Base-by-base conservation (phyloP, 2,797 vertebrate genomes). In the Amazona finschi region DNA sequence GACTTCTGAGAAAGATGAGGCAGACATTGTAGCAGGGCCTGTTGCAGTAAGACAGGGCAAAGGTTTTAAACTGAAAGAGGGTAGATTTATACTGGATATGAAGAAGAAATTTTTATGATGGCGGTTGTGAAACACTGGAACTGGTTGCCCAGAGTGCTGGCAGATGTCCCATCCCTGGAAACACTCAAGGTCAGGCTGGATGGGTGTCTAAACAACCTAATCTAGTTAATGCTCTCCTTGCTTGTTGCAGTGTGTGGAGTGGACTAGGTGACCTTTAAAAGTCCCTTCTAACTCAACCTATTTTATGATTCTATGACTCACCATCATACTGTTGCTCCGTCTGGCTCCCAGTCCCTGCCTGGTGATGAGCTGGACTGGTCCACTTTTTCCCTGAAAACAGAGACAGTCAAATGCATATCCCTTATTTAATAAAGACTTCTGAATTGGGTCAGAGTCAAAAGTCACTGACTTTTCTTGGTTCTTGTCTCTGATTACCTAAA, bases 301-400 rank as follows among this genome's bases (percentile, higher is more conserved):
- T 38, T 74, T 27, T 19, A 15, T 55, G 62, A 49, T 20, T 73
- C 25, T 28, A 1, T 58, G 36, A 30, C 46, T 71, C 5, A 3
- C 55, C 25, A 33, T 28, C 22, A 31, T 18, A 9, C 8, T 72
- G 19, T 43, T 75, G 18, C 24, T 80, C 24, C 60, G 33, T 5
- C 13, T 60, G 36, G 16, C 41, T 84, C 8, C 1, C 10, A 67
- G 6, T 39, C 25, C 33, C 13, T 47, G 9, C 7, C 24, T 50
- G 24, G 8, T 55, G 46, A 30, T 36, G 15, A 87, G 27, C 11
- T 67, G 27, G 4, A 44, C 6, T 66, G 20, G 25, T 21, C 10
- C 11, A 55, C 12, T 36, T 85, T 64, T 76, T 61, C 7, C 5
- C 11, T 2, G 0, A 30, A 79, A 66, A 1, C 0, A 7, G 18